Conservation (phyloP, 2,113 vertebrate genomes). For the Cephalopterus ornatus region DNA sequence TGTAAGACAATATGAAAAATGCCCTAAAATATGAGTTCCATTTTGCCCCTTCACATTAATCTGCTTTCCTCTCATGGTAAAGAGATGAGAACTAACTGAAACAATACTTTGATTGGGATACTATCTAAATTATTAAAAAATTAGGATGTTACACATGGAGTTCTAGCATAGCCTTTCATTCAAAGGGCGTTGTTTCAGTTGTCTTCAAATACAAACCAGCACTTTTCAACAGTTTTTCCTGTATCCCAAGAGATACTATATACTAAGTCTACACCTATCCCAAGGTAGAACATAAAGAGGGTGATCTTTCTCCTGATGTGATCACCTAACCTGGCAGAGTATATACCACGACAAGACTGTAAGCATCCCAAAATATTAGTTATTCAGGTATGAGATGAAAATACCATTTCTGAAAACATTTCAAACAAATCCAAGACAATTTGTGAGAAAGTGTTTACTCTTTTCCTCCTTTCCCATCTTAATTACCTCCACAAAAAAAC, state of each 20-base stretch:
- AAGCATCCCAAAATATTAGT: neutral
- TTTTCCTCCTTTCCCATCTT: neutral
- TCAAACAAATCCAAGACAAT: neutral
- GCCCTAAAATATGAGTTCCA: neutral
- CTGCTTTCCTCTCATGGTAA: neutral
- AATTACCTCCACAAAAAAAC: neutral
- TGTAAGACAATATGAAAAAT: neutral
- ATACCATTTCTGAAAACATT: neutral
- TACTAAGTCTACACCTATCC: neutral
- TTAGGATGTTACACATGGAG: neutral
- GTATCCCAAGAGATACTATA: neutral
- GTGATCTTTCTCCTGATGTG: neutral
- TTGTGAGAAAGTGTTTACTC: neutral
- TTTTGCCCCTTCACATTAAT: neutral
- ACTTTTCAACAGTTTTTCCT: neutral
- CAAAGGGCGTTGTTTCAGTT: neutral
- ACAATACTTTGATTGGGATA: neutral
- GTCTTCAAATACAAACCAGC: neutral
- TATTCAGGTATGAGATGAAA: neutral
- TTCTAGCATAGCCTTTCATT: neutral
- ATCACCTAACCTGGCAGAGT: neutral
- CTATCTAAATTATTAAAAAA: neutral
- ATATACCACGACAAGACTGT: neutral
- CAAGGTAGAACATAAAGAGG: neutral
- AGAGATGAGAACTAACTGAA: neutral